Evolutionary conservation across 2,888 invertebrate genomes (phyloP).

Genomic region (Morinoia aosen): DNA sequence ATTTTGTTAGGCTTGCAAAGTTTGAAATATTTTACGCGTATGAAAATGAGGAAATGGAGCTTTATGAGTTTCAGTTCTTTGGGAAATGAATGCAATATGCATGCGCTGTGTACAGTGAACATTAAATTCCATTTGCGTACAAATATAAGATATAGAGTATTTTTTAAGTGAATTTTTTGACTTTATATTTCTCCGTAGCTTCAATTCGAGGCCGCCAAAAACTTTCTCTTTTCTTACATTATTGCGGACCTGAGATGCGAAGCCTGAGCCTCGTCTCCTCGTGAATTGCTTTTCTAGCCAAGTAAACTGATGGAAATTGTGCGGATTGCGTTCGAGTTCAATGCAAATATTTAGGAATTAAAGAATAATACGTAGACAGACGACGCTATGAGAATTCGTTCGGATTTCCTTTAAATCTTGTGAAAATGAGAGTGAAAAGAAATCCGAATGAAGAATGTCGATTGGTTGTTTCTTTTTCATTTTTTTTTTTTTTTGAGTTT

Average conservation of each 20-base stretch:
- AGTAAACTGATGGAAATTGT: not conserved
- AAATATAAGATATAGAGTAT: constrained; percentile 33
- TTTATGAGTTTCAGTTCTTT: not conserved
- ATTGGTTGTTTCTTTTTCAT: too few species aligned
- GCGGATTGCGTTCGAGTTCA: not conserved
- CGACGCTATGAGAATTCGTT: too few species aligned
- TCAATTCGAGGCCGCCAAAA: constrained; percentile 32
- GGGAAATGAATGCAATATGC: not conserved
- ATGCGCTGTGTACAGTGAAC: constrained; percentile 19
- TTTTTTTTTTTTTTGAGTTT: too few species aligned
- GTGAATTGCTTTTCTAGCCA: not conserved
- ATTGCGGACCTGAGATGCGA: not conserved
- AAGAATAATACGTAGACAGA: not conserved
- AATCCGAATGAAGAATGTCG: too few species aligned
- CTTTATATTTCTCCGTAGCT: constrained; percentile 9
- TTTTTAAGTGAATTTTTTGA: constrained; percentile 31
- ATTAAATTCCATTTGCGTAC: constrained; percentile 40
- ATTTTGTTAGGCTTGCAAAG: not conserved
- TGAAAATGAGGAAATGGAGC: not conserved
- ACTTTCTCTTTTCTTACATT: not conserved
- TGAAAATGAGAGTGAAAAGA: too few species aligned
- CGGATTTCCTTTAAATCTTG: too few species aligned
- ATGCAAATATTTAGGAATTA: not conserved
- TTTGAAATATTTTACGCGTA: not conserved
- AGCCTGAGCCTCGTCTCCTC: not conserved